Evolutionary conservation across 2,888 invertebrate genomes (phyloP), one percentile per base, ranked within the genome.

Genomic region (Tholera decimalis): DNA sequence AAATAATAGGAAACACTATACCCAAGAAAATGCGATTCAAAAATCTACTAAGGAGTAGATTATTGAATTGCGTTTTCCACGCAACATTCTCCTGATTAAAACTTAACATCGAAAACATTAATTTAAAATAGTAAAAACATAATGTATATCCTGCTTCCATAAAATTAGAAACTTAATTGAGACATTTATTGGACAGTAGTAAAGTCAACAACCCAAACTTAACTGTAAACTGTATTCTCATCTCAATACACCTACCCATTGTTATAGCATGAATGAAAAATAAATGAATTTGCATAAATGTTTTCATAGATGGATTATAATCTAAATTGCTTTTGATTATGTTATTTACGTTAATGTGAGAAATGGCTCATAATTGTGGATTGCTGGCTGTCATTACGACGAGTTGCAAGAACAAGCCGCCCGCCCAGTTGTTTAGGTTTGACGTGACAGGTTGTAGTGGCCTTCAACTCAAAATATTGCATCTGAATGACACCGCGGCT

Each of bases 201-300:
- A 55, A 60, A 73, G 83, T 78, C 79, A 80, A 53, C 76, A 77
- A 83, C 84, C 74, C 39, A 51, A 51, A 62, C 50, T 56, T 73
- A 83, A 76, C 76, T 55, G 69, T 73, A 78, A 73, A 77, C 41
- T 55, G 54, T 65, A 64, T 67, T 53, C 65, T 54, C 54, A 74
- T 56, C 64, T 35, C 54, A 64, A 61, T 71, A 54, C 51, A 60
- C 61, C 55, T 53, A 62, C 58, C 67, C 72, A 80, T 77, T 79
- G 77, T 80, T 79, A 66, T 55, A 51, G 65, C 77, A 79, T 79
- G 81, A 84, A 85, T 79, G 73, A 68, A 71, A 70, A 66, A 74
- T 75, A 63, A 73, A 67, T 53, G 49, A 73, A 77, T 77, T 76
- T 77, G 59, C 73, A 61, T 57, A 59, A 58, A 70, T 68, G 56